Base-by-base conservation (phyloP, 1,140 invertebrate genomes). In the Holcopasites calliopsidis region DNA sequence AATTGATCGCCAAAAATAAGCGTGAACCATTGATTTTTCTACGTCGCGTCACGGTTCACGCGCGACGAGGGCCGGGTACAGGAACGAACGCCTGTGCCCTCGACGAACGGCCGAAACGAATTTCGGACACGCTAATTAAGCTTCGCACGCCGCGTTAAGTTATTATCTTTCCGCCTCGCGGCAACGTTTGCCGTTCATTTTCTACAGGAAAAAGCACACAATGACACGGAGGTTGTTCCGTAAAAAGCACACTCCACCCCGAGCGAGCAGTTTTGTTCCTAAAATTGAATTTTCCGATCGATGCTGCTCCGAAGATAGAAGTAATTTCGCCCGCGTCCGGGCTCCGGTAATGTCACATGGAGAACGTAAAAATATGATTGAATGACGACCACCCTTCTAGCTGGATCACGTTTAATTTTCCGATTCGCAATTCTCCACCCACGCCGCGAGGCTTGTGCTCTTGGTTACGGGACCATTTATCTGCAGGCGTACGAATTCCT, bases 291-390 rank as follows among this genome's bases (percentile, higher is more conserved):
- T 18, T 40, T 33, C 10, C 38, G 7, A 38, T 26, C 50, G 65
- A 28, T 54, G 18, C 44, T 18, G 18, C 38, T 23, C 8, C 28
- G 35, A 40, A 40, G 18, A 21, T 23, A 18, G 16, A 33, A 40
- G 26, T 50, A 55, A 68, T 68, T 68, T 33, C 38, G 10, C 23
- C 13, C 44, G 11, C 21, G 16, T n/a, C 0, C 6, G n/a, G 2
- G 18, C 35, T 65, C 35, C n/a, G 35, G 47, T 38, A 44, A 31
- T 16, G 50, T 11, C 35, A 35, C 7, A 38, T 33, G 6, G 38
- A 26, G 44, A 44, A 44, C 50, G 55, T 44, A 42, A 55, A 33
- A 55, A 52, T 58, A 38, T 31, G 65, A 68, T 68, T 38, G 26
- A 7, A 0, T 28, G 26, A 16, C 26, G 40, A 18, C 33, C 8